Base-by-base conservation (phyloP, 2,113 vertebrate species). In the Hippocampus comes region DNA sequence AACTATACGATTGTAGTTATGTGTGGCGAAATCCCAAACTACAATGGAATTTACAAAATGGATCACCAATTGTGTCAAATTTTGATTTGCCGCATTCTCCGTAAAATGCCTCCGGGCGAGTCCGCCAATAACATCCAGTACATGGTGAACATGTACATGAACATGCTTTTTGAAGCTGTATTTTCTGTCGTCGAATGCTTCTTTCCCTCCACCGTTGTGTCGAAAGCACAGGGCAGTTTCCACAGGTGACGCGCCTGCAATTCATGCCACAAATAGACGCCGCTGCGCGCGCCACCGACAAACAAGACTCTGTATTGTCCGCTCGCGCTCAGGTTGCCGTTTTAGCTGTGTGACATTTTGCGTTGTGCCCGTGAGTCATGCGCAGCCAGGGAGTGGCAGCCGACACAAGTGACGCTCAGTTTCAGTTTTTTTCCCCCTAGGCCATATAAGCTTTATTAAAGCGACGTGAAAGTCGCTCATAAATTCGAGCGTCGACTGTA, bases 361-460 rank as follows among this genome's bases (percentile, higher is more conserved):
- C 82, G 79, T 82, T 76, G 80, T 59, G 41, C 67, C 23, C 21
- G 49, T 79, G 86, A 85, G 61, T 82, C 78, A 81, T 41, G 51
- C 18, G 12, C 67, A 78, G 78, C 76, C 76, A 71, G 80, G 71
- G 81, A 60, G 20, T 59, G 43, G 21, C 25, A 48, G 25, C 8
- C 0, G 27, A 46, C 56, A 53, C 65, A 65, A 17, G 73, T 38
- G 38, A 10, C 21, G 53, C 30, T 61, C 48, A 14, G 14, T 51
- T 17, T 59, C 10, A 55, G 12, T 8, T 61, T 27, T 23, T 25
- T 18, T 51, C 49, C 5, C 42, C 17, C 27, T 23, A 0, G 53
- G 42, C 48, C 25, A 15, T 30, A 27, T 61, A 17, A 18, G 7
- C 34, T 70, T 46, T 68, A 5, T 78, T 55, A n/a, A 68, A 63